A percentile compares a stretch with the other conserved stretches of the same genome.
Conservation (phyloP, 2,888 invertebrate genomes). For the Perdita meconis region DNA sequence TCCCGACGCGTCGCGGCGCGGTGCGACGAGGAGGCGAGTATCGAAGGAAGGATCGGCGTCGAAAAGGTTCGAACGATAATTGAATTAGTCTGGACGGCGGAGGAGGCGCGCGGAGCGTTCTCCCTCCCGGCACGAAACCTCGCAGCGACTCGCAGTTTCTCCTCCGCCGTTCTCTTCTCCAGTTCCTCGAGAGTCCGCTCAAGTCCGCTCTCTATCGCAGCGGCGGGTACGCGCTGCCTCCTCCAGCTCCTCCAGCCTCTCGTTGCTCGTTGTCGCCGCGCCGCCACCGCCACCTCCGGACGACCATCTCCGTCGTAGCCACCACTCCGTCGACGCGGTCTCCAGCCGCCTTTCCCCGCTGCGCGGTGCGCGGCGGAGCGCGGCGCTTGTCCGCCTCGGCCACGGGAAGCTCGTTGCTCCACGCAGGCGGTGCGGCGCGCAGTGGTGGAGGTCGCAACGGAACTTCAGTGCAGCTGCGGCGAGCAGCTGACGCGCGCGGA, state of each 20-base stretch:
- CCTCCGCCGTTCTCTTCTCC: slow-evolving; percentile 25
- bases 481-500: slow-evolving; percentile 81
- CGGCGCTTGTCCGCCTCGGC: slow-evolving; percentile 16
- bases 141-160: slow-evolving; percentile 23
- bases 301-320: slow-evolving; percentile 54
- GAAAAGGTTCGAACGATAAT: slow-evolving; percentile 23
- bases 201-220: slow-evolving; percentile 37
- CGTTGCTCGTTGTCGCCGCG: slow-evolving; percentile 20
- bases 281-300: slow-evolving; percentile 17
- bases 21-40: too few relatives aligned
- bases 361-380: too few relatives aligned
- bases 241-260: slow-evolving; percentile 20
- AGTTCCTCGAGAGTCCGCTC: slow-evolving; percentile 18
- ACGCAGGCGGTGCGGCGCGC: slow-evolving; percentile 20
- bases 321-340: slow-evolving; percentile 42
- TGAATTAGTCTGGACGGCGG: slow-evolving; percentile 23
- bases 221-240: slow-evolving; percentile 1
- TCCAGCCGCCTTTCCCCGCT: slow-evolving; percentile 40
- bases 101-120: slow-evolving; percentile 24
- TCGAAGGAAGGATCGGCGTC: not conserved
- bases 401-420: slow-evolving; percentile 44
- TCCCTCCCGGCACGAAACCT: slow-evolving; percentile 33
- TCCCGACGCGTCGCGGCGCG: too few relatives aligned
- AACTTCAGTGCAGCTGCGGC: slow-evolving; percentile 81
- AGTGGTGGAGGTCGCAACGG: slow-evolving; percentile 72